These are phyloP conservation scores for Dryobates pubescens DNA, from an alignment of 2,797 vertebrate species.

Conservation along the genomic window DNA sequence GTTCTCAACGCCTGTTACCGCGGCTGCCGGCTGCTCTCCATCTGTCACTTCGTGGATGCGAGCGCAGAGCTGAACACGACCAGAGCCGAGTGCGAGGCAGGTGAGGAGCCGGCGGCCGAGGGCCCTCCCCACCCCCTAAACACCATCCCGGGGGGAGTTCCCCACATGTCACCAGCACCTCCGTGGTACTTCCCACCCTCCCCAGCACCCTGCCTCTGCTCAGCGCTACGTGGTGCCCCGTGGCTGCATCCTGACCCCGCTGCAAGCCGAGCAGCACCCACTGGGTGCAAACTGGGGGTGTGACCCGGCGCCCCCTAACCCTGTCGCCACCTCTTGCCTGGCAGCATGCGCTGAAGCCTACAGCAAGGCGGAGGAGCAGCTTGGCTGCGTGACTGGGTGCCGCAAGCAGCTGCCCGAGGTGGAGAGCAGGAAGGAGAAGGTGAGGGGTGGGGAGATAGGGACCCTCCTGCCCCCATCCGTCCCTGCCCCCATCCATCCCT, in stretches of 20 bases:
- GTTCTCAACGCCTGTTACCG: constrained; percentile 93
- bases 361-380: constrained; percentile 85
- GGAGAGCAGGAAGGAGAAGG: constrained; percentile 87
- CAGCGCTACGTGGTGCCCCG: background rate
- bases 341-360: constrained; percentile 94
- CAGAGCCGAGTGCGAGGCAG: constrained; percentile 92
- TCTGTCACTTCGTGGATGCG: constrained; percentile 95
- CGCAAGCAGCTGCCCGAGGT: constrained; percentile 86
- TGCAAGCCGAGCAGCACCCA: fast-evolving
- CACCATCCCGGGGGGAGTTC: background rate
- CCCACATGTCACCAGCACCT: fast-evolving
- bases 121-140: fast-evolving
- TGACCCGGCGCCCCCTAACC: background rate
- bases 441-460: constrained; percentile 34
- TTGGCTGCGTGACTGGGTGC: constrained; percentile 90
- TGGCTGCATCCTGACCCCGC: fast-evolving
- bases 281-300: background rate
- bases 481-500: no score
- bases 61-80: constrained; percentile 91
- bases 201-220: background rate
- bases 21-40: constrained; percentile 96
- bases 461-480: fast-evolving
- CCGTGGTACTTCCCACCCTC: fast-evolving
- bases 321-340: no score
- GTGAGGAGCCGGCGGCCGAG: constrained; percentile 72